Conservation (phyloP, 2,797 vertebrate genomes). For the Danio choprae region DNA sequence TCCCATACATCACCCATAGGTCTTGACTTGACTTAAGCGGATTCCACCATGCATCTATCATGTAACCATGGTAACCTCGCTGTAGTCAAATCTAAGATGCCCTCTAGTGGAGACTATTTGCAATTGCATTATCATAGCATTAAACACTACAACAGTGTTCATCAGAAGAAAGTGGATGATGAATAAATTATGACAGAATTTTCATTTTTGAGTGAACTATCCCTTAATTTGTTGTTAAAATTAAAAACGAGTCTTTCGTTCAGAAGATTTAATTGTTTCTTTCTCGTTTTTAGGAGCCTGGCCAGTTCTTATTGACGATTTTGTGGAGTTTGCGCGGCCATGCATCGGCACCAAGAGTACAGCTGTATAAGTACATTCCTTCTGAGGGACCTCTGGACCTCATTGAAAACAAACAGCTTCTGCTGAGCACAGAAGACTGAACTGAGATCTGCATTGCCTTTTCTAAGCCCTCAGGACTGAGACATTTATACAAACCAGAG, state of each 20-base stretch:
- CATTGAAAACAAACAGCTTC: conserved; percentile 70
- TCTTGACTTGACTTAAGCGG: no score
- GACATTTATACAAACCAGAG: conserved; percentile 89
- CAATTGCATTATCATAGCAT: no score
- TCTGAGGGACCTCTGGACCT: conserved; percentile 77
- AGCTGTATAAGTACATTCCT: conserved; percentile 86
- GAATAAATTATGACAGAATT: neutral
- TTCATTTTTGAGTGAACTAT: neutral
- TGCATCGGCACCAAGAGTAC: conserved; percentile 98
- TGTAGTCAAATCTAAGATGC: no score
- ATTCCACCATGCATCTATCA: no score
- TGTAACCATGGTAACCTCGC: no score
- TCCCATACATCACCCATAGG: no score
- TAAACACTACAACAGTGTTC: no score
- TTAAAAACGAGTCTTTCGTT: neutral
- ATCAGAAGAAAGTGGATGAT: no score
- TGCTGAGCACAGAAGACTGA: conserved; percentile 86
- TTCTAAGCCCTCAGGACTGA: conserved; percentile 85
- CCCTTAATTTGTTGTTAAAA: neutral
- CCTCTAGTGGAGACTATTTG: no score
- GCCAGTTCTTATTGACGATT: conserved; percentile 98
- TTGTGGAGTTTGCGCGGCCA: conserved; percentile 99
- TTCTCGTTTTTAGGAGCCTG: conserved; percentile 85
- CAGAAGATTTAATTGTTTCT: neutral
- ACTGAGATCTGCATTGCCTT: conserved; percentile 91